Evolutionary conservation across 2,888 invertebrate genomes (phyloP), one percentile per base, ranked within the genome.

Genomic region (Tribolium freemani): DNA sequence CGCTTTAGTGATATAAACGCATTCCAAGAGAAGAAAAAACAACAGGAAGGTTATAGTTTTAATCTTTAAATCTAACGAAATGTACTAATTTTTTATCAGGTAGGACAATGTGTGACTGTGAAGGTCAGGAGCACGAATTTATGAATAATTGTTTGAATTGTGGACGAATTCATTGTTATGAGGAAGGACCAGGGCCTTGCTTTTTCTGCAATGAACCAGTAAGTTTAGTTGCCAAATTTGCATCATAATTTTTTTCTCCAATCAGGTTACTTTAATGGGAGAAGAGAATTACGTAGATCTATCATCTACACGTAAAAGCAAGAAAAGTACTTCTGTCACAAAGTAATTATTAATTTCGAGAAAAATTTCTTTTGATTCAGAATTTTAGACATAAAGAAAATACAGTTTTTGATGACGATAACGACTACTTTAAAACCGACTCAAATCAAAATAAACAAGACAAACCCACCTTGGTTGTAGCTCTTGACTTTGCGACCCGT

Each of bases 141-240:
- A 89, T 99, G 69, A 96, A 96, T 84, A 99, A 99, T 86, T 99
- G 99, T 82, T 84, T 94, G 8, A 91, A 91, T 73, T 99, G 99
- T 87, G 99, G 99, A 0, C 90, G 98, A 69, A 94, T 99, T 73
- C 94, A 99, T 3, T 99, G 99, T 86, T 91, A 91, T 67, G 97
- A 98, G 87, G 99, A 99, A 88, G 98, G 99, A 0, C 94, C 97
- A 5, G 99, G 99, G 0, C 97, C 98, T 0, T 99, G 99, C 83
- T 90, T 98, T 51, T 97, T 93, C 84, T 99, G 99, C 88, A 94
- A 93, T 0, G 91, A 91, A 80, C 87, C 96, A 85, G 98, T 99
- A 85, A 86, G 83, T 74, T 72, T 51, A 9, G 51, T 21, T 21
- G 26, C 26, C 26, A 26, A 26, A 26, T 0, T 26, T 3, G 26